Evolutionary conservation across 2,888 invertebrate genomes (phyloP).

Genomic region (Resseliella maxima): DNA sequence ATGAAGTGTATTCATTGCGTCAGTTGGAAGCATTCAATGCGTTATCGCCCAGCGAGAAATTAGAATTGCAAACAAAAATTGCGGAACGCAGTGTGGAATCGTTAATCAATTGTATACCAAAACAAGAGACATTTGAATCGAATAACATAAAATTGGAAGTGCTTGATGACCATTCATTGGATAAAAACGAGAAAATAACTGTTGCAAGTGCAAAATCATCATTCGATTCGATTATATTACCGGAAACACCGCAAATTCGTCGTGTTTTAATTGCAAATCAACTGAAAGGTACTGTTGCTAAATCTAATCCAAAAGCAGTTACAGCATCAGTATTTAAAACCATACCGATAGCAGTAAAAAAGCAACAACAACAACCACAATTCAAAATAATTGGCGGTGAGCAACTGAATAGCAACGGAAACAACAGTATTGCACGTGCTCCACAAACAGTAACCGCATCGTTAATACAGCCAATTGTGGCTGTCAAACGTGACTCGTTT

Average conservation of each 20-base stretch:
- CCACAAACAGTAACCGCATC: slow-evolving; percentile 54
- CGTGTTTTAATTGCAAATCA: slow-evolving; percentile 19
- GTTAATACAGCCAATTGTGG: slow-evolving; percentile 32
- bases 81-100: neutral
- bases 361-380: too few species aligned
- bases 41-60: slow-evolving; percentile 60
- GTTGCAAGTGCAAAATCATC: slow-evolving; percentile 57
- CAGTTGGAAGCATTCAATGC: slow-evolving; percentile 66
- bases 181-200: slow-evolving; percentile 41
- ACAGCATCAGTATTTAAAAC: slow-evolving; percentile 64
- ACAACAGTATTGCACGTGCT: slow-evolving; percentile 13
- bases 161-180: neutral
- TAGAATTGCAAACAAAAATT: slow-evolving; percentile 47
- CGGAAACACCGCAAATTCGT: slow-evolving; percentile 57
- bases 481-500: slow-evolving; percentile 57
- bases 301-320: slow-evolving; percentile 61
- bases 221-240: neutral
- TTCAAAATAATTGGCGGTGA: neutral
- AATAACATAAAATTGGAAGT: slow-evolving; percentile 37
- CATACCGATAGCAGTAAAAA: slow-evolving; percentile 59
- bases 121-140: neutral
- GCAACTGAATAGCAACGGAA: slow-evolving; percentile 52
- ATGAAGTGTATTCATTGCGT: slow-evolving; percentile 68
- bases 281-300: slow-evolving; percentile 47
- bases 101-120: neutral